phyloP scores from a whole-genome alignment of 2,888 invertebrate genomes.

The Alloscopus bannaensis region DNA sequence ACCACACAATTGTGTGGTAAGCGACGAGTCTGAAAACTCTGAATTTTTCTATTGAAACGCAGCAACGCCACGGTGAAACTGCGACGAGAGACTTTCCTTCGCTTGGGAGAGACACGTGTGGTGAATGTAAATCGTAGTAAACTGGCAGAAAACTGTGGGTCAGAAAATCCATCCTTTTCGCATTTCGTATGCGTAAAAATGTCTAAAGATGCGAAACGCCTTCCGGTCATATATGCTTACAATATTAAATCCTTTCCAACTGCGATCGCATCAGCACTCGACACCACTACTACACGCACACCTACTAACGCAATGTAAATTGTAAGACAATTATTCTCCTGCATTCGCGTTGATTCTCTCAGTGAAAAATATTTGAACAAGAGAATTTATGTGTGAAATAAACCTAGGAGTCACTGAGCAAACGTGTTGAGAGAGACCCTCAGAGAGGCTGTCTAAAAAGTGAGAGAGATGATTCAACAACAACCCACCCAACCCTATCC shows the following conservation, averaged over 20 bases:
- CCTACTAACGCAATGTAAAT: too few species aligned
- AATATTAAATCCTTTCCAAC: too few species aligned
- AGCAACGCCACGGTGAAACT: too few species aligned
- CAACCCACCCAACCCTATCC: constrained; percentile 15
- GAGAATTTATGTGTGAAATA: not conserved
- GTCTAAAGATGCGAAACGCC: constrained; percentile 41
- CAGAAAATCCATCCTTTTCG: constrained; percentile 28
- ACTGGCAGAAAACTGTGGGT: constrained; percentile 40
- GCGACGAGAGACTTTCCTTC: too few species aligned
- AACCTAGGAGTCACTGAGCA: constrained; percentile 1
- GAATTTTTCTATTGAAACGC: too few species aligned
- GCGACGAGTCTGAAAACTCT: too few species aligned
- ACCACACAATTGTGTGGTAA: too few species aligned
- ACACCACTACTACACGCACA: constrained; percentile 4
- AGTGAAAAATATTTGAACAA: too few species aligned
- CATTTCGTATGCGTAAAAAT: constrained; percentile 6
- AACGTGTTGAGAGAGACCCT: not conserved
- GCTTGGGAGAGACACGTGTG: constrained; percentile 32
- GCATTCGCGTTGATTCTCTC: too few species aligned
- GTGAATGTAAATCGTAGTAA: constrained; percentile 42
- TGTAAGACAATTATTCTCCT: too few species aligned
- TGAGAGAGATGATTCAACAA: constrained; percentile 7
- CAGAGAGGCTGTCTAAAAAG: constrained; percentile 5
- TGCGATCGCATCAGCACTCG: too few species aligned
- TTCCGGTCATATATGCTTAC: constrained; percentile 57